These are phyloP conservation scores for Meteorus sp. DNA, from an alignment of 1,140 invertebrate genomes.

Conservation along the genomic window DNA sequence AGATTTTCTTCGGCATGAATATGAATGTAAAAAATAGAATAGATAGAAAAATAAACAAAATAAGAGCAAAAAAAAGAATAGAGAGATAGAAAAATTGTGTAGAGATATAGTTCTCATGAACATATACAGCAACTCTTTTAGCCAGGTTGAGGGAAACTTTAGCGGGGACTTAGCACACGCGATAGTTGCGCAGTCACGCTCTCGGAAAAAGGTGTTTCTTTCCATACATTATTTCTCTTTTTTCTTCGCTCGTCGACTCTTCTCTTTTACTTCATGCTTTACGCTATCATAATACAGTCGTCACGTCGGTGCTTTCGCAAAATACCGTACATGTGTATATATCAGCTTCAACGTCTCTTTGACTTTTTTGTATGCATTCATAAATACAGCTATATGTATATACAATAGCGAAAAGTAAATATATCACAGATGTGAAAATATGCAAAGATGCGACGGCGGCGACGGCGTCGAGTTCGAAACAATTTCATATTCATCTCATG, in stretches of 20 bases:
- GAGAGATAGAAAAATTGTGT: neutral
- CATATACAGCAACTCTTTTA: too few relatives aligned
- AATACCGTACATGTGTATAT: conserved; percentile 20
- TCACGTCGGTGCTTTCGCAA: conserved; percentile 27
- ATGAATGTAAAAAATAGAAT: too few relatives aligned
- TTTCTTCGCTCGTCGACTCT: neutral
- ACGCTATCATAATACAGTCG: conserved; percentile 25
- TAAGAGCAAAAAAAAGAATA: conserved; percentile 6
- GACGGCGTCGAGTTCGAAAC: conserved; percentile 19
- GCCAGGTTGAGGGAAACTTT: conserved; percentile 10
- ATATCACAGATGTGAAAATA: conserved; percentile 11
- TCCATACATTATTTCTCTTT: neutral
- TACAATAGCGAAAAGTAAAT: neutral
- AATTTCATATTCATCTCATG: too few relatives aligned
- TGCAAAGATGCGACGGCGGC: conserved; percentile 8
- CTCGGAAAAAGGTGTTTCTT: conserved; percentile 10
- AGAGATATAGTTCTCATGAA: too few relatives aligned
- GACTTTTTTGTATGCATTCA: neutral
- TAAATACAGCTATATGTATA: neutral
- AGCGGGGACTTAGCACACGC: neutral
- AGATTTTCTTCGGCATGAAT: too few relatives aligned
- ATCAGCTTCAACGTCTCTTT: neutral
- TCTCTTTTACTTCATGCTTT: conserved; percentile 20
- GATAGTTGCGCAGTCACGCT: conserved; percentile 22
- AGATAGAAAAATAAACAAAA: too few relatives aligned